Evolutionary conservation across 2,797 vertebrate species (phyloP).

Genomic region (Brachyrhaphis roseni): DNA sequence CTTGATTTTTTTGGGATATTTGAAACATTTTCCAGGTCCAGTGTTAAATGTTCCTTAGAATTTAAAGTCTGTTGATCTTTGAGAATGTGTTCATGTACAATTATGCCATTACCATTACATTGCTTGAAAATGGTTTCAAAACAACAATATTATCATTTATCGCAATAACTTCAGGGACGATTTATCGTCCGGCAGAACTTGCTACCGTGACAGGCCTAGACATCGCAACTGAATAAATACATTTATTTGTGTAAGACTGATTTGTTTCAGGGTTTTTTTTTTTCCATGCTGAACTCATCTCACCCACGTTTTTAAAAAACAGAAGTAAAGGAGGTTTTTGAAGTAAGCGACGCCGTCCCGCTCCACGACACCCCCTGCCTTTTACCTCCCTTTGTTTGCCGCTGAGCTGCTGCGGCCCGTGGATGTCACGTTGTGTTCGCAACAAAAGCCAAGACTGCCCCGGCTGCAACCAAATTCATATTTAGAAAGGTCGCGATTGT

Average conservation of each 20-base stretch:
- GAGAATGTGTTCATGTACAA: too few relatives aligned
- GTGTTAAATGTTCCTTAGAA: too few relatives aligned
- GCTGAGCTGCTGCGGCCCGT: conserved; percentile 26
- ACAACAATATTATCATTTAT: too few relatives aligned
- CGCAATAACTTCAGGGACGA: too few relatives aligned
- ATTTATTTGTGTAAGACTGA: background rate
- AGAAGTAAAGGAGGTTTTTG: conserved; percentile 42
- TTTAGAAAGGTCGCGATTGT: conserved; percentile 72
- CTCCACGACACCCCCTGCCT: conserved; percentile 35
- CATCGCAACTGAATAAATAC: background rate
- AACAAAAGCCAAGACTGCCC: conserved; percentile 64
- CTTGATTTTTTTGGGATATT: too few relatives aligned
- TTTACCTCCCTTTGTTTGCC: conserved; percentile 44
- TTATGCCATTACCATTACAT: too few relatives aligned
- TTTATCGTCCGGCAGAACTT: too few relatives aligned
- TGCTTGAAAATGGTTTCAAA: too few relatives aligned
- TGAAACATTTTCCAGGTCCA: too few relatives aligned
- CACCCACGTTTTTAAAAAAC: background rate
- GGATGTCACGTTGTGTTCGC: conserved; percentile 58
- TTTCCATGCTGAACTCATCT: background rate
- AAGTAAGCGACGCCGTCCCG: conserved; percentile 41
- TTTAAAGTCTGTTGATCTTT: too few relatives aligned
- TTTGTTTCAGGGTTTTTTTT: background rate
- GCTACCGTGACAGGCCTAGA: background rate
- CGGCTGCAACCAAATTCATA: conserved; percentile 57